phyloP scores from a whole-genome alignment of 2,797 vertebrate genomes.

The Squalus acanthias region DNA sequence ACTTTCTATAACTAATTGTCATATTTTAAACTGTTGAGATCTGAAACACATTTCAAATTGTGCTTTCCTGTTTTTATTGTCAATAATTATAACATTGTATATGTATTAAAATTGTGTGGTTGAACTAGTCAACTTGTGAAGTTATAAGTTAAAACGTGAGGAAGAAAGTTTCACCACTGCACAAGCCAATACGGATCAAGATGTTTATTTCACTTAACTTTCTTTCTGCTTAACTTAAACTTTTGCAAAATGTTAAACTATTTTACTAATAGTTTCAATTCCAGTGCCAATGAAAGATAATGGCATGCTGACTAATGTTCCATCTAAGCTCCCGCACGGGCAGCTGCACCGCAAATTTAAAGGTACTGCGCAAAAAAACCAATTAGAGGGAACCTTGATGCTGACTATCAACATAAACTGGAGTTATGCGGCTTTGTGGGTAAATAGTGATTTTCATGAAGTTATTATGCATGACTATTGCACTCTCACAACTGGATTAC shows the following conservation, averaged over 20 bases:
- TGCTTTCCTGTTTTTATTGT: not conserved
- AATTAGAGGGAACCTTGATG: too few relatives aligned
- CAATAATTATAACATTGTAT: not conserved
- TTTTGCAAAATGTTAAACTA: too few relatives aligned
- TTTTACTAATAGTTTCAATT: too few relatives aligned
- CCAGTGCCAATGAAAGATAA: not conserved
- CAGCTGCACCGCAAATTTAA: too few relatives aligned
- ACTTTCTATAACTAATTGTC: not conserved
- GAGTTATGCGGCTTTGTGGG: not conserved
- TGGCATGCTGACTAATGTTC: too few relatives aligned
- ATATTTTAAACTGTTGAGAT: not conserved
- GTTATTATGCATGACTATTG: too few relatives aligned
- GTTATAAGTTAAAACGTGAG: not conserved
- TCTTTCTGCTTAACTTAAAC: not conserved
- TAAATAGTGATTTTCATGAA: too few relatives aligned
- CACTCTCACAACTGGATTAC: not conserved
- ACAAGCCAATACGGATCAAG: not conserved
- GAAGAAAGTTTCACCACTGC: not conserved
- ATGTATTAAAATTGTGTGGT: not conserved
- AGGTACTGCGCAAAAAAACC: too few relatives aligned
- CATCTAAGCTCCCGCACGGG: too few relatives aligned
- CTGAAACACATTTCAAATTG: not conserved
- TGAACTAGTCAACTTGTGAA: not conserved
- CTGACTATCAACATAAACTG: too few relatives aligned
- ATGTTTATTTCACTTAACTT: not conserved